phyloP scores from a whole-genome alignment of 2,797 vertebrate species.

The Enteromius treurensis region DNA sequence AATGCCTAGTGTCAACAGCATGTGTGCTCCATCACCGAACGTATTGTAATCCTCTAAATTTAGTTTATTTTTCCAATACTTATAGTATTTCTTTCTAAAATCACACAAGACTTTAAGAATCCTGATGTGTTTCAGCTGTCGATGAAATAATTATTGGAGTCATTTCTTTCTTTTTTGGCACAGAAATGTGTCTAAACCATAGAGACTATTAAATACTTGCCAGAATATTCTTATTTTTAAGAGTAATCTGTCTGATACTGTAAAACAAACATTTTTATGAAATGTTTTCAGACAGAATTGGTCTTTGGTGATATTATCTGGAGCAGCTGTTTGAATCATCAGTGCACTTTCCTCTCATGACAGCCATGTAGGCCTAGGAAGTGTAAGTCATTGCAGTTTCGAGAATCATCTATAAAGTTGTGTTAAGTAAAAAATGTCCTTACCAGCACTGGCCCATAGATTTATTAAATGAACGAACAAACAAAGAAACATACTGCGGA shows the following conservation, averaged over 20 bases:
- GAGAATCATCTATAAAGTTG: neutral
- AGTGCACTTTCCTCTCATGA: neutral
- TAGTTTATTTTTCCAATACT: neutral
- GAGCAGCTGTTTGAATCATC: slow-evolving; percentile 1
- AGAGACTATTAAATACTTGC: neutral
- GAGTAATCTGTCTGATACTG: neutral
- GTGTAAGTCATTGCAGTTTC: neutral
- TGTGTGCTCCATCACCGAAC: neutral
- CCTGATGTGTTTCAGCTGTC: neutral
- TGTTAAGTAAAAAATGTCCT: neutral
- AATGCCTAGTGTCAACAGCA: neutral
- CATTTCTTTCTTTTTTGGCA: neutral
- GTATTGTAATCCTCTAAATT: neutral
- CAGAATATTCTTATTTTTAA: neutral
- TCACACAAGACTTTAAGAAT: neutral
- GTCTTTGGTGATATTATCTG: neutral
- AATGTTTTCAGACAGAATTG: neutral
- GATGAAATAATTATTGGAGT: neutral
- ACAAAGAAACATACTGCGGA: neutral
- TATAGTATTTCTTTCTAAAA: neutral
- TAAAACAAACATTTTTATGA: neutral
- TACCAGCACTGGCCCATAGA: neutral
- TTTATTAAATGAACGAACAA: neutral
- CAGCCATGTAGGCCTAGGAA: slow-evolving; percentile 10
- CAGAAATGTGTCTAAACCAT: neutral